phyloP scores from a whole-genome alignment of 1,140 invertebrate genomes.

The Diplogasteroides magnus region DNA sequence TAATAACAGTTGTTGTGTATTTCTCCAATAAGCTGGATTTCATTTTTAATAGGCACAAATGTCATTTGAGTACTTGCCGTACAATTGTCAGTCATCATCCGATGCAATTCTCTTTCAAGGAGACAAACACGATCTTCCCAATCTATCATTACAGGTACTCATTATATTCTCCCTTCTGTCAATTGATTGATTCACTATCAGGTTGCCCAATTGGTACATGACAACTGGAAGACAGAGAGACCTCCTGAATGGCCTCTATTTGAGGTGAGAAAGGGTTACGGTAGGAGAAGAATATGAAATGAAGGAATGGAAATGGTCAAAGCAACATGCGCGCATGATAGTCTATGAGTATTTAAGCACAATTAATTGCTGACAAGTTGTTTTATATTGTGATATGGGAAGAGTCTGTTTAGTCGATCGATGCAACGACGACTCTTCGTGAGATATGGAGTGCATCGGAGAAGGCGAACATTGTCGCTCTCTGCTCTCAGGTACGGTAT shows the following conservation, averaged over 20 bases:
- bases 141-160: not conserved
- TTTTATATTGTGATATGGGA: no score
- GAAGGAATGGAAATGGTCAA: no score
- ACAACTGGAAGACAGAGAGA: conserved; percentile 17
- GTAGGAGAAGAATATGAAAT: not conserved
- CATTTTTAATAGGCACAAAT: no score
- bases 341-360: no score
- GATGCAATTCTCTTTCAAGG: conserved; percentile 31
- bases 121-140: conserved; percentile 31
- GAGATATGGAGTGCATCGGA: conserved; percentile 29
- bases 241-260: conserved; percentile 19
- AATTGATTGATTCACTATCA: conserved; percentile 8
- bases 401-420: not conserved
- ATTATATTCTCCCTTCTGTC: no score
- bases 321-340: no score
- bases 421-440: conserved; percentile 12
- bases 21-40: no score
- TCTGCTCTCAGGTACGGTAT: not conserved
- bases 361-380: no score
- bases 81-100: conserved; percentile 21
- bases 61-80: conserved; percentile 40
- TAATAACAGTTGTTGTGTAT: no score
- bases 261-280: conserved; percentile 1
- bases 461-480: not conserved
- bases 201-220: conserved; percentile 17